Evolutionary conservation across 2,797 vertebrate genomes (phyloP), one percentile per base, ranked within the genome.

Genomic region (Yasuhikotakia modesta): DNA sequence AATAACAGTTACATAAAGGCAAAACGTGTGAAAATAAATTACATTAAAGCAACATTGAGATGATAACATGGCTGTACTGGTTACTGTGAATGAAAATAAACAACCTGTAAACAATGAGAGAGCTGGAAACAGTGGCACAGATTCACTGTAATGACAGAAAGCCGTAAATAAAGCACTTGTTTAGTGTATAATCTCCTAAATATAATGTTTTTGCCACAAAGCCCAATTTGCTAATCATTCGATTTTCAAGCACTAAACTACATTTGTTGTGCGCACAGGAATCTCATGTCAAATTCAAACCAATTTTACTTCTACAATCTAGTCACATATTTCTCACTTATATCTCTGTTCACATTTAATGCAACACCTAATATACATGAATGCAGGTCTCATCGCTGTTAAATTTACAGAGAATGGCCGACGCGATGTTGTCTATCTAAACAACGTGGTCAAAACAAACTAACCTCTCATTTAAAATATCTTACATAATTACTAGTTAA

Each of bases 21-120:
- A 45, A 39, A 61, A 58, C 8, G 48, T 21, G 2, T 30, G 70
- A 72, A 69, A 63, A 80, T 74, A 80, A 74, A 74, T 80, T 69
- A 75, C 35, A 30, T 39, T 53, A 22, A 80, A 61, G 65, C 14
- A 69, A 69, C 65, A 70, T 2, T 50, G 14, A 70, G 46, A 27
- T 32, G 67, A 46, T 21, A 76, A 68, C 35, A 69, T 14, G 27
- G 11, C 24, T 6, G 48, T 32, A 58, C 46, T 39, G 46, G 30
- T 61, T 22, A 55, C 16, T 35, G 46, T 32, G 43, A 69, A 24
- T 67, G 12, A 76, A 46, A 57, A 68, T 76, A 76, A 76, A 76
- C 64, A 76, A 39, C 4, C 32, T 35, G 32, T 35, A 35, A 35
- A 35, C 32, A 35, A 35, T 64, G n/a, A n/a, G n/a, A n/a, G n/a